Conservation (phyloP, 2,113 vertebrate genomes). For the Suricata suricatta region DNA sequence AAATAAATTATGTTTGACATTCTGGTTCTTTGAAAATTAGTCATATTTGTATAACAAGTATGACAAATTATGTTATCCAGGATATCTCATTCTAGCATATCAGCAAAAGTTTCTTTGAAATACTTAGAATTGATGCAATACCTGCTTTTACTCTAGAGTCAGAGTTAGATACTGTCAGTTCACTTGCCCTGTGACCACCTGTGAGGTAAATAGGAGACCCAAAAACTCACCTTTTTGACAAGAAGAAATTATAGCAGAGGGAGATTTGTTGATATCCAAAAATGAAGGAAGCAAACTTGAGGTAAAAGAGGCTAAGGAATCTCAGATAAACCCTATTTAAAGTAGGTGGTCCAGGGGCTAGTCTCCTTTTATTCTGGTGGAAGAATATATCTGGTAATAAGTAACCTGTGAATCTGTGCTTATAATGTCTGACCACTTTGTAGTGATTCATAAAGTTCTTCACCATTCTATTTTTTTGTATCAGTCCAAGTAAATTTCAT, state of each 20-base stretch:
- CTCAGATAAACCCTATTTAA: not conserved
- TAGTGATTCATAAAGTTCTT: not conserved
- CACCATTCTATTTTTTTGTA: not conserved
- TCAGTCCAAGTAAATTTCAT: not conserved
- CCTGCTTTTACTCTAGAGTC: not conserved
- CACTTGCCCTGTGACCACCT: not conserved
- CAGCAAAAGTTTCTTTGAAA: not conserved
- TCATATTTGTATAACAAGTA: not conserved
- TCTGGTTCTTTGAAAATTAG: conserved; percentile 34
- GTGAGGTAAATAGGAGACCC: not conserved
- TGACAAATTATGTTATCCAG: not conserved
- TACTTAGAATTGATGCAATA: not conserved
- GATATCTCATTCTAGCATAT: not conserved
- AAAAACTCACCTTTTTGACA: not conserved
- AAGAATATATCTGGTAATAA: not conserved
- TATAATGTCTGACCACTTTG: not conserved
- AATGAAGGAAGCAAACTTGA: not conserved
- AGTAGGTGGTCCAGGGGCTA: not conserved
- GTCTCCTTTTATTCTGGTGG: not conserved
- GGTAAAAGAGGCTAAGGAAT: conserved; percentile 14
- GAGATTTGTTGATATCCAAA: conserved; percentile 17
- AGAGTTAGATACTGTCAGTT: conserved; percentile 7
- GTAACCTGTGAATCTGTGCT: not conserved
- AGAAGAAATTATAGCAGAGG: not conserved
- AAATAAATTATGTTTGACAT: not conserved